phyloP scores from a whole-genome alignment of 2,888 invertebrate species.

The Lysandra coridon region DNA sequence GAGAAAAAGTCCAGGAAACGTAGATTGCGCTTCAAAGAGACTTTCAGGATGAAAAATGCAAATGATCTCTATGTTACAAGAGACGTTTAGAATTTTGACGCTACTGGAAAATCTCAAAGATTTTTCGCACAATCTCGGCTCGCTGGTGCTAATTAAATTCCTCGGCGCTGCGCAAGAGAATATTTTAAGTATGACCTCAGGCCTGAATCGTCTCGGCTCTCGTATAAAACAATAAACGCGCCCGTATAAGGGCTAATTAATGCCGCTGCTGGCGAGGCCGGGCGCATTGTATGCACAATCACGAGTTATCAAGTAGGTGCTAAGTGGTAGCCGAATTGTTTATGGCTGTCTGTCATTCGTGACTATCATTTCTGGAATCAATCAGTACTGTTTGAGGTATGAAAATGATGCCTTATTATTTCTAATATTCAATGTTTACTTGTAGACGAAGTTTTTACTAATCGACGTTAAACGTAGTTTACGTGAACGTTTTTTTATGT shows the following conservation, averaged over 20 bases:
- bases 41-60: background rate
- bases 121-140: background rate
- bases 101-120: background rate
- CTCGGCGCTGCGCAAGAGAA: background rate
- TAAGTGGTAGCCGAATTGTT: constrained; percentile 13
- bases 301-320: background rate
- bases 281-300: background rate
- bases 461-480: background rate
- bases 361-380: background rate
- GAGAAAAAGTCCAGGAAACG: background rate
- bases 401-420: background rate
- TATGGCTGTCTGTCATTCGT: background rate
- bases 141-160: background rate
- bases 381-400: background rate
- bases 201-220: constrained; percentile 10
- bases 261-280: background rate
- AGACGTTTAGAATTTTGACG: background rate
- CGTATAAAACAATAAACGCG: constrained; percentile 21
- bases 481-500: background rate
- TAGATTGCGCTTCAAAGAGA: background rate
- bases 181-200: constrained; percentile 8
- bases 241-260: constrained; percentile 19
- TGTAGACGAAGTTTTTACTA: too few species aligned
- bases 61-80: background rate
- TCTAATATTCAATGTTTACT: background rate